These are phyloP conservation scores for Perca flavescens DNA, from an alignment of 2,113 vertebrate genomes.

Conservation along the genomic window DNA sequence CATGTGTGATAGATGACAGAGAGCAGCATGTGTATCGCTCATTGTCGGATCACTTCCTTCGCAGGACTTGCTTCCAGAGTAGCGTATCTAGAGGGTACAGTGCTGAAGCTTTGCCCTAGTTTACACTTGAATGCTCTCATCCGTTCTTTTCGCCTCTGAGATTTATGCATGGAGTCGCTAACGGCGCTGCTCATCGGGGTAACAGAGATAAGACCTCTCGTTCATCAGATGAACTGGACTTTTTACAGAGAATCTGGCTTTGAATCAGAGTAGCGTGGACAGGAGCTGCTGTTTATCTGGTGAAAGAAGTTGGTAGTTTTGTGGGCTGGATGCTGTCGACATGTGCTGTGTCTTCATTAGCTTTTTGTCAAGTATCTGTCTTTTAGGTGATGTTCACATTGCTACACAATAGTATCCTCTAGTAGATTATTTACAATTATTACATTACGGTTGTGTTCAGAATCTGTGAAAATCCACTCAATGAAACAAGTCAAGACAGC, in stretches of 20 bases:
- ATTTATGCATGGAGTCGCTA: constrained; percentile 69
- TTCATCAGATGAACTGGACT: constrained; percentile 38
- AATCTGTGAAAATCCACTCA: constrained; percentile 11
- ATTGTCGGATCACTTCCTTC: constrained; percentile 42
- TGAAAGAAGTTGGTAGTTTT: constrained; percentile 59
- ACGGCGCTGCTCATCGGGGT: constrained; percentile 51
- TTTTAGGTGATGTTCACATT: constrained; percentile 14
- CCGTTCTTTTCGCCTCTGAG: constrained; percentile 67
- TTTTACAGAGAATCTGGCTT: constrained; percentile 28
- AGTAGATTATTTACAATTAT: neutral
- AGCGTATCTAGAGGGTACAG: constrained; percentile 62
- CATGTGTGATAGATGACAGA: constrained; percentile 39
- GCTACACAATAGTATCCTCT: neutral
- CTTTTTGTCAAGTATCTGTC: neutral
- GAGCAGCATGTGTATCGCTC: constrained; percentile 45
- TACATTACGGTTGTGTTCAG: constrained; percentile 5
- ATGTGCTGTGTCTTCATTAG: neutral
- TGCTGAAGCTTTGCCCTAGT: constrained; percentile 80
- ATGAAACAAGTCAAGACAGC: constrained; percentile 13
- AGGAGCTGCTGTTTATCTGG: constrained; percentile 29
- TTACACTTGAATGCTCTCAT: constrained; percentile 79
- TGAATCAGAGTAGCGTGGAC: constrained; percentile 39
- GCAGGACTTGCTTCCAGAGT: constrained; percentile 69
- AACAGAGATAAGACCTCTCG: constrained; percentile 55
- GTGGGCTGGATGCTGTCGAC: neutral